Evolutionary conservation across 92 coral and sea anemone genomes (phyloP), one percentile per base, ranked within the genome.

Genomic region (Zoanthus sansibaricus): DNA sequence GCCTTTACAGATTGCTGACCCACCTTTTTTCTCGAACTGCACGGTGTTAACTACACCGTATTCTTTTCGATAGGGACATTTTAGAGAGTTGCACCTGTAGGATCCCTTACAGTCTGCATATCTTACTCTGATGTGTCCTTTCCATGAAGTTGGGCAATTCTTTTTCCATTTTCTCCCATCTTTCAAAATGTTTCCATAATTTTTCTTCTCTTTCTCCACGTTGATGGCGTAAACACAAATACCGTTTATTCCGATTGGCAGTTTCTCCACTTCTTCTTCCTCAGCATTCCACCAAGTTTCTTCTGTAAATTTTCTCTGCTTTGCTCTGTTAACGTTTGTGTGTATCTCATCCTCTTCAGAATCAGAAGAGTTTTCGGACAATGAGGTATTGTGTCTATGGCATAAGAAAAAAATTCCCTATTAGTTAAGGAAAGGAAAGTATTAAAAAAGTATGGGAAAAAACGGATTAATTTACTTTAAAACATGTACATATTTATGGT

Each of bases 121-220:
- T 30, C 93, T 76, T 12, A 87, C 91, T 11, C 92, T 74, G n/a
- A 17, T 10, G 44, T 92, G 94, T 9, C 88, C 94, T 25, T 64
- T 82, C 92, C 94, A 89, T 3, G 9, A 8, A 1, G 93, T 72
- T 5, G 93, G 91, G 62, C 93, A 91, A 42, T 75, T 90, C 66
- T 92, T 91, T 75, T 87, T 88, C 96, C 92, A 90, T 72, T 87
- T 90, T 71, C 91, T 32, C 4, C 95, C 89, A 56, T 82, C 89
- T 33, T 70, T 77, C 25, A 82, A 79, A 3, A 15, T 11, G 1
- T 58, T 58, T 17, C 16, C 14, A 13, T 17, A 13, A 13, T 14
- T 15, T 11, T 58, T 5, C 6, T 11, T 17, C 11, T 4, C 5
- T 9, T 9, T 9, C 15, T 52, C 12, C 6, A 11, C 17, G 11